Evolutionary conservation across 1,140 invertebrate species (phyloP).

Genomic region (Drosophila ogumai): DNA sequence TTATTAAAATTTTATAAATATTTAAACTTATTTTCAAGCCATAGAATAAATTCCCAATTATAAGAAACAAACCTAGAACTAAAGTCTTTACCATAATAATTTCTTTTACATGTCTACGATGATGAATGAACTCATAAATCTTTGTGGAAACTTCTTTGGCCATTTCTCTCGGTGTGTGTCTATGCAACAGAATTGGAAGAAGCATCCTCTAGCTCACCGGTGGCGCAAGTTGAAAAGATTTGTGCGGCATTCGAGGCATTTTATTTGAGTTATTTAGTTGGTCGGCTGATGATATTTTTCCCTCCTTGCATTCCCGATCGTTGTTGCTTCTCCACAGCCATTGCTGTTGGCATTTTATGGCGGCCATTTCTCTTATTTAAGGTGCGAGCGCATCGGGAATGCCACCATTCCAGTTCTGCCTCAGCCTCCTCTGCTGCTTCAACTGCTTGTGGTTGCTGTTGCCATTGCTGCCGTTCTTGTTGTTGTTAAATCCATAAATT

Average conservation of each 20-base stretch:
- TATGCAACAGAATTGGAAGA: conserved; percentile 21
- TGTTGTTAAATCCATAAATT: conserved; percentile 70
- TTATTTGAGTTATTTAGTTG: conserved; percentile 74
- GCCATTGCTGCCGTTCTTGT: conserved; percentile 4
- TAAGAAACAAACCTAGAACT: neutral
- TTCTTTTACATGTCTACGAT: neutral
- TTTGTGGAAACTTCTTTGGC: neutral
- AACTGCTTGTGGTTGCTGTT: conserved; percentile 13
- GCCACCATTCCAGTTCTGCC: conserved; percentile 14
- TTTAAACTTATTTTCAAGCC: neutral
- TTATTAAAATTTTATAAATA: too few species aligned
- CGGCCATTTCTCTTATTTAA: conserved; percentile 66
- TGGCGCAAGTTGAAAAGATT: conserved; percentile 70
- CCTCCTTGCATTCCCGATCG: conserved; percentile 15
- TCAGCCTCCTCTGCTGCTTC: neutral
- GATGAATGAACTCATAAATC: neutral
- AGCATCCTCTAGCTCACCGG: conserved; percentile 13
- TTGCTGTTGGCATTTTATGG: conserved; percentile 41
- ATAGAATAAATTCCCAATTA: neutral
- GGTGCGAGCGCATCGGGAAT: conserved; percentile 55
- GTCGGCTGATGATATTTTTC: conserved; percentile 56
- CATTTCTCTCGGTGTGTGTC: conserved; percentile 16
- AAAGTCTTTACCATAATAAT: neutral
- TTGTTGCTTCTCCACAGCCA: conserved; percentile 20
- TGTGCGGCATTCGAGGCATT: conserved; percentile 71